Evolutionary conservation across 2,888 invertebrate genomes (phyloP), one percentile per base, ranked within the genome.

Genomic region (Drosophila niveifrons): DNA sequence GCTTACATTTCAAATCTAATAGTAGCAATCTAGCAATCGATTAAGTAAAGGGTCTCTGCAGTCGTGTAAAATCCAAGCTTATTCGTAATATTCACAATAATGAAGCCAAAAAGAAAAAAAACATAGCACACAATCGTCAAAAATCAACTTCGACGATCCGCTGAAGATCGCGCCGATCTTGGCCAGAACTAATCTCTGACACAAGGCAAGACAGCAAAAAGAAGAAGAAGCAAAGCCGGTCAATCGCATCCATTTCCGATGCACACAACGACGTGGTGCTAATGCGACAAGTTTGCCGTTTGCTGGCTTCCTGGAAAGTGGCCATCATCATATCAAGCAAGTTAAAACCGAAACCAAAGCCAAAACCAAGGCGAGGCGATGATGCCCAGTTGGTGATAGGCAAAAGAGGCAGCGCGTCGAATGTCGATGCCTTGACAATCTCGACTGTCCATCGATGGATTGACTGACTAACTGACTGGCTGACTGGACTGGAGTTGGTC

Each of bases 261-360:
- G 63, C 66, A 72, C 66, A 76, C 23, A 23, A 4, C 18, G 18
- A 58, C 61, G 34, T 74, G 80, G 80, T 82, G 85, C 79, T 85
- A 85, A 85, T 87, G 88, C 85, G 85, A 85, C 85, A 82, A 87
- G 87, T 76, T 73, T n/a, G n/a, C 70, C 75, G 56, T 53, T 41
- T 57, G 62, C 47, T 47, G 57, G 69, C 73, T 72, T 72, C 78
- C 77, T 56, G 67, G 75, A 69, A 79, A 68, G 64, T 55, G 44
- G 36, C 28, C 23, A 23, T 23, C 23, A 43, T 43, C 59, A 55
- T 39, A 63, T 39, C 47, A 34, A 13, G 28, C 29, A 41, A 29
- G 41, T n/a, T n/a, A n/a, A n/a, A n/a, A n/a, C 29, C 51, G 28
- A 28, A 48, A 17, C 23, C 47, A 34, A 44, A 34, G 4, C 56